Evolutionary conservation across 2,888 invertebrate genomes (phyloP).

Genomic region (Scotopteryx bipunctaria): DNA sequence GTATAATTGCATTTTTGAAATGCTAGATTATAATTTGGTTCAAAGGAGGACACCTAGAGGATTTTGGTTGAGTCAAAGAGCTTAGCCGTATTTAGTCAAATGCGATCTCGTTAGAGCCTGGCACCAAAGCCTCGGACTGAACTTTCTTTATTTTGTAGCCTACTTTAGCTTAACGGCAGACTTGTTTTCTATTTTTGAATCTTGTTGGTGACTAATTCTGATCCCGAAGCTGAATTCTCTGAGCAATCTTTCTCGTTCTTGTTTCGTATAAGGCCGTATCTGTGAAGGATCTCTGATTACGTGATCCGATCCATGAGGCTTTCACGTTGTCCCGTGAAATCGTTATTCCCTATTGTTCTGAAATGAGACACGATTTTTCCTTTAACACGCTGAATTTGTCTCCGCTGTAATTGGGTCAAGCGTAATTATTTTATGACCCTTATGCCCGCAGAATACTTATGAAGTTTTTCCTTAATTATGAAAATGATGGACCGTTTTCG

Average conservation of each 20-base stretch:
- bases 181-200: conserved; percentile 16
- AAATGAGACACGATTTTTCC: conserved; percentile 28
- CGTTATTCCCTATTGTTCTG: conserved; percentile 22
- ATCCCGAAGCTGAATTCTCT: neutral
- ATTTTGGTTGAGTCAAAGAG: conserved; percentile 18
- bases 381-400: conserved; percentile 29
- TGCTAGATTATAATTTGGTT: neutral
- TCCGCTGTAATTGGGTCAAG: conserved; percentile 33
- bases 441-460: conserved; percentile 15
- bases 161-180: conserved; percentile 20
- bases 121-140: conserved; percentile 4
- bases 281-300: conserved; percentile 19
- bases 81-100: conserved; percentile 28
- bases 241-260: conserved; percentile 9
- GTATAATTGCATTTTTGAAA: neutral
- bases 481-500: conserved; percentile 20
- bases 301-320: conserved; percentile 20
- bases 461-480: conserved; percentile 24
- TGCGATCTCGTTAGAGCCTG: conserved; percentile 21
- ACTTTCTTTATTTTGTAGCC: conserved; percentile 16
- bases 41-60: conserved; percentile 3
- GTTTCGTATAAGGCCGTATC: conserved; percentile 17
- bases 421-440: conserved; percentile 31
- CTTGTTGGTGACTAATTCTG: neutral
- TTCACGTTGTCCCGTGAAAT: conserved; percentile 19